These are phyloP conservation scores for Nipponacmea schrenckii DNA, from an alignment of 2,888 invertebrate genomes.

Conservation along the genomic window DNA sequence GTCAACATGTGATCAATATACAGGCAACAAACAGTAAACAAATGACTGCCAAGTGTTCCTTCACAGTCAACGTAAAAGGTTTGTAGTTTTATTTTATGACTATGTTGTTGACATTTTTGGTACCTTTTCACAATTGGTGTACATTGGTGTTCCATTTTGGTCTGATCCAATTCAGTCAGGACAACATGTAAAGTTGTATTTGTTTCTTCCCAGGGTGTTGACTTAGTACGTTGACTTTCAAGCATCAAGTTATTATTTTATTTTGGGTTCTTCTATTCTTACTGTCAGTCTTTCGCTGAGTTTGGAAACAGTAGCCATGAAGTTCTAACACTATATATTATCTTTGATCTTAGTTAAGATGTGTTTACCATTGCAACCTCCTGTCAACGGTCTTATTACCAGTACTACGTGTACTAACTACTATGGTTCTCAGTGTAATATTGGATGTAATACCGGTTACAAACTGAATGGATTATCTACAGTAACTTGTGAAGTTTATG, in stretches of 20 bases:
- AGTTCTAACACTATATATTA: not conserved
- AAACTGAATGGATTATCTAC: constrained; percentile 23
- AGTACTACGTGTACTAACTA: constrained; percentile 35
- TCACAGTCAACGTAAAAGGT: constrained; percentile 46
- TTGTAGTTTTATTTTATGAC: not conserved
- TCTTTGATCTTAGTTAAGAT: constrained; percentile 33
- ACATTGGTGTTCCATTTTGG: too few relatives aligned
- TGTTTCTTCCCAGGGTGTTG: too few relatives aligned
- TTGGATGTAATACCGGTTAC: constrained; percentile 44
- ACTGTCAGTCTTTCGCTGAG: too few relatives aligned
- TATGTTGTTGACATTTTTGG: not conserved
- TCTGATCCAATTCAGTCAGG: too few relatives aligned
- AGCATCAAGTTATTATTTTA: too few relatives aligned
- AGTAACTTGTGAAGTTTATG: constrained; percentile 35
- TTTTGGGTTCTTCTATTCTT: not conserved
- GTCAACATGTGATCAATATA: constrained; percentile 42
- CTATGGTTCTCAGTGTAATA: constrained; percentile 41
- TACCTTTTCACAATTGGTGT: too few relatives aligned
- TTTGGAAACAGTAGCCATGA: not conserved
- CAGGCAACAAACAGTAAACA: constrained; percentile 40
- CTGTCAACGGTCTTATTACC: constrained; percentile 39
- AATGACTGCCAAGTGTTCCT: constrained; percentile 37
- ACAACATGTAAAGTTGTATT: too few relatives aligned
- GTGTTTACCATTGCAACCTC: constrained; percentile 33
- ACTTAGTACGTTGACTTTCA: too few relatives aligned